Conservation (phyloP, 53 echinoderm and acorn worm species). For the Apostichopus leukothele region DNA sequence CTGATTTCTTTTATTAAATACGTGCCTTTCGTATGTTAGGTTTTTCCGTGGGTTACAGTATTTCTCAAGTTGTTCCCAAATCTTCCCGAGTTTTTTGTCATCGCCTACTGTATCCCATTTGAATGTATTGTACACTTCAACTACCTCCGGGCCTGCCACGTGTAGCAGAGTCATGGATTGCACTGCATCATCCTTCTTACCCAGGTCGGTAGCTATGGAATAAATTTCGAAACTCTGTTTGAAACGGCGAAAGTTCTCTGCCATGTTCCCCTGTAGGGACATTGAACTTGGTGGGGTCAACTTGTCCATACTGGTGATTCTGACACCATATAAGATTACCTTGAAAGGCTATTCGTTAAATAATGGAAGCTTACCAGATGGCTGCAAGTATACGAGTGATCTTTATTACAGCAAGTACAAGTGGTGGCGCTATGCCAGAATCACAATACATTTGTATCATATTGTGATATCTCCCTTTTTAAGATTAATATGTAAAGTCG, state of each 20-base stretch:
- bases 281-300: not conserved
- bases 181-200: not conserved
- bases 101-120: not conserved
- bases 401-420: no score
- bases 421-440: no score
- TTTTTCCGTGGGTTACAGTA: not conserved
- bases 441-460: no score
- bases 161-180: not conserved
- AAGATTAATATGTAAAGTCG: no score
- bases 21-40: not conserved
- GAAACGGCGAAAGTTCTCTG: not conserved
- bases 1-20: not conserved
- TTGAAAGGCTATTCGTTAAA: no score
- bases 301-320: not conserved
- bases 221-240: not conserved
- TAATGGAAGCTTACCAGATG: no score
- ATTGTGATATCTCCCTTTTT: no score
- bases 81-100: not conserved
- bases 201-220: no score
- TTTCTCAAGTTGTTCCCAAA: not conserved
- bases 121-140: slow-evolving; percentile 11
- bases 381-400: no score
- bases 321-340: not conserved
- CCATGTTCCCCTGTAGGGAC: not conserved
- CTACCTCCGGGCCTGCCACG: not conserved